Base-by-base conservation (phyloP, 2,888 invertebrate genomes). In the Sesia bembeciformis region DNA sequence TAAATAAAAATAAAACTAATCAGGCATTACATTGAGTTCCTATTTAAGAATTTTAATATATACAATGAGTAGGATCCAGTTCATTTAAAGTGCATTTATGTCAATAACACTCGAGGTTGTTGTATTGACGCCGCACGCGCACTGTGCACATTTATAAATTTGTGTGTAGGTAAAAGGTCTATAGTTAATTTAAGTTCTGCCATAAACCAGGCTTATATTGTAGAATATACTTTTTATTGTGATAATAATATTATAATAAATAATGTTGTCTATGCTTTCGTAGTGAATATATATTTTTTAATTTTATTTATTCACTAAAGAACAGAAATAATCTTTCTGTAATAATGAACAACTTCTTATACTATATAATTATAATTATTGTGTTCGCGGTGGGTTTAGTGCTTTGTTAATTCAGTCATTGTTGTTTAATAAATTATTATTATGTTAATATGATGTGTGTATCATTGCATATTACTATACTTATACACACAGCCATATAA, bases 361-460 rank as follows among this genome's bases (percentile, higher is more conserved):
- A 7, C 38, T 53, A 49, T 46, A 49, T 49, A 53, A 40, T 49
- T 40, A 53, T 49, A 40, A 49, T 39, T 53, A 49, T 53, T 49
- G 5, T 5, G 39, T 52, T 39, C 42, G 39, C 51, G 54, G 49
- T 68, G 63, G 67, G 65, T 57, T 65, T 69, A 68, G 60, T 58
- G 60, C 68, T 67, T 55, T 68, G 60, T 68, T 67, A 74, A 64
- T 65, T 65, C 65, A 73, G 69, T 73, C 63, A 66, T 74, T 72
- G 75, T 78, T 76, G 68, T 74, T 67, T 61, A 76, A 70, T 76
- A 76, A 76, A 76, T 70, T 72, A 73, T 74, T 71, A 69, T 70
- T 68, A 61, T 66, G 69, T 55, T 66, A 57, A 61, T 56, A 57
- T 41, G n/a, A 54, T 54, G 59, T 58, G 53, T 46, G 53, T 57